These are phyloP conservation scores for Megathymus violae DNA, from an alignment of 1,140 invertebrate species.

Conservation along the genomic window DNA sequence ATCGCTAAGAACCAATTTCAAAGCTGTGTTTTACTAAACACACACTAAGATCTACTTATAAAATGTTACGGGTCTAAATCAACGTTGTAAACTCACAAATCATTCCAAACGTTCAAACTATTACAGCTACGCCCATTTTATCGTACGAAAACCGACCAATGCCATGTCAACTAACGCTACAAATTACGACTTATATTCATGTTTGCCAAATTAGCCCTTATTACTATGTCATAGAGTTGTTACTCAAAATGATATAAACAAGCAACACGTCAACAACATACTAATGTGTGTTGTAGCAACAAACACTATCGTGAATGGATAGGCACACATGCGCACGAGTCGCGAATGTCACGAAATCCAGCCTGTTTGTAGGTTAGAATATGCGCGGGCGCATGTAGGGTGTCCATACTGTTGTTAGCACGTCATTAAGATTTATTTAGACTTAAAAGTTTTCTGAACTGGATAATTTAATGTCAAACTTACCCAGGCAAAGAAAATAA, in stretches of 20 bases:
- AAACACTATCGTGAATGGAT: slow-evolving; percentile 64
- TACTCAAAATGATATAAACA: slow-evolving; percentile 34
- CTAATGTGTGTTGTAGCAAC: slow-evolving; percentile 49
- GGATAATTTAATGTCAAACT: too few species aligned
- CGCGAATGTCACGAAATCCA: slow-evolving; percentile 78
- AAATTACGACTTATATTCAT: slow-evolving; percentile 47
- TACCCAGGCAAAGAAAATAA: too few species aligned
- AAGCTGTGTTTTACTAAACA: slow-evolving; percentile 32
- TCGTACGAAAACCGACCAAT: slow-evolving; percentile 78
- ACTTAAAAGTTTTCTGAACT: too few species aligned
- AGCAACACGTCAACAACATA: slow-evolving; percentile 39
- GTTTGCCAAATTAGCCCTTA: slow-evolving; percentile 40
- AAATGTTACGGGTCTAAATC: slow-evolving; percentile 39
- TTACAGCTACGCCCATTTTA: slow-evolving; percentile 73
- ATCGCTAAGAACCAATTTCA: slow-evolving; percentile 32
- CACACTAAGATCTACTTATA: slow-evolving; percentile 23
- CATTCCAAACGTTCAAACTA: slow-evolving; percentile 66
- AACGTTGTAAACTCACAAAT: slow-evolving; percentile 55
- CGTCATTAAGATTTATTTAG: not conserved
- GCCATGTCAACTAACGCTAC: slow-evolving; percentile 58
- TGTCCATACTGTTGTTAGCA: slow-evolving; percentile 44
- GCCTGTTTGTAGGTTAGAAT: slow-evolving; percentile 78
- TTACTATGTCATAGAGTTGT: slow-evolving; percentile 37
- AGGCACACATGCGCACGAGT: slow-evolving; percentile 54
- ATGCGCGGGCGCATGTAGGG: slow-evolving; percentile 65